Evolutionary conservation across 1,140 invertebrate genomes (phyloP), one percentile per base, ranked within the genome.

Genomic region (Cheumatopsyche charites): DNA sequence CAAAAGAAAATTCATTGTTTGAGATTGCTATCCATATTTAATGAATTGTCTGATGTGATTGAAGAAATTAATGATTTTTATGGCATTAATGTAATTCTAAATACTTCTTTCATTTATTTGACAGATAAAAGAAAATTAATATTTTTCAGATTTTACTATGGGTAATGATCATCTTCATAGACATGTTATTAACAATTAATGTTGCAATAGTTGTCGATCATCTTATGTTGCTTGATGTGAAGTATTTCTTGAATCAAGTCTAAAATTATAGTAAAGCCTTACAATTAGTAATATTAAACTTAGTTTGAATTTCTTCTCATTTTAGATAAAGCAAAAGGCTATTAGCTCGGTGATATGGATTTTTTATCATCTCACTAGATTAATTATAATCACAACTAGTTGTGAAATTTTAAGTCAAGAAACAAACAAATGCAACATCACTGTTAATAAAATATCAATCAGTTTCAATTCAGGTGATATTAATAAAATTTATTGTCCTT

Each of bases 341-440:
- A 4, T 9, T 36, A 36, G 29, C 9, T 36, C 29, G 9, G 3
- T 36, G 9, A 9, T 36, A 36, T 36, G 29, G 29, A 36, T 36
- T 36, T 3, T 36, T 36, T 36, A 36, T 36, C 3, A 36, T 36
- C 9, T 36, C 3, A 36, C 29, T 36, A 36, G 29, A 52, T 17
- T 17, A 19, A 52, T 17, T 17, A 17, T 15, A 52, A 52, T 52
- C 6, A 52, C 47, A 17, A 52, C 47, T 47, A 15, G 12, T n/a
- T 47, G 43, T 47, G 43, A 47, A 47, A 47, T 47, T n/a, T 47
- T 47, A 47, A 47, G 13, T n/a, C 43, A 47, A 15, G 43, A 47
- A 13, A 47, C 43, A 7, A 13, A 47, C 4, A 47, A 47, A 15
- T 6, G 4, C 15, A 7, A 47, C 13, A 47, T 47, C 3, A 3